Evolutionary conservation across 2,797 vertebrate genomes (phyloP).

Genomic region (Ctenosaura bakeri): DNA sequence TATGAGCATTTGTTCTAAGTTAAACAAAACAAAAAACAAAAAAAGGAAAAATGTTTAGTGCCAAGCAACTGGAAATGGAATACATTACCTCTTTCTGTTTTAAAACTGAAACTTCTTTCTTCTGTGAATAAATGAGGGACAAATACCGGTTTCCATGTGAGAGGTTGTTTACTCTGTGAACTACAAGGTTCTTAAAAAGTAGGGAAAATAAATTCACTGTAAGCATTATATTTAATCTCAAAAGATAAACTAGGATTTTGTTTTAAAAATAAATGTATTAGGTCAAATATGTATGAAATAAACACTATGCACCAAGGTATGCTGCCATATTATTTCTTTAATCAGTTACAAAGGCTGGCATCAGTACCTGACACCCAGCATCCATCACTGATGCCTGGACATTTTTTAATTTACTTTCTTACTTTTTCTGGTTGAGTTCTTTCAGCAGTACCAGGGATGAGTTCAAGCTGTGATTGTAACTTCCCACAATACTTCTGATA

Average conservation of each 20-base stretch:
- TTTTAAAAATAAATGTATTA: neutral
- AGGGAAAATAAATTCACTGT: slow-evolving; percentile 15
- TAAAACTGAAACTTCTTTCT: slow-evolving; percentile 59
- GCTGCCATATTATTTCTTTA: neutral
- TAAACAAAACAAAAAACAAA: slow-evolving; percentile 37
- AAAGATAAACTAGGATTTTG: neutral
- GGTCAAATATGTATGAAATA: neutral
- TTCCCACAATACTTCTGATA: neutral
- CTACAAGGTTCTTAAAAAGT: slow-evolving; percentile 53
- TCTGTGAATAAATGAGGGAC: slow-evolving; percentile 35
- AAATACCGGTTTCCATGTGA: slow-evolving; percentile 57
- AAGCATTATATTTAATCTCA: slow-evolving; percentile 22
- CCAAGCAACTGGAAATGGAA: slow-evolving; percentile 50
- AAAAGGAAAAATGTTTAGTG: slow-evolving; percentile 45
- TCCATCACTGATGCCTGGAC: neutral
- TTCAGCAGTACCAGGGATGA: neutral
- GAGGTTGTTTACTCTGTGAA: slow-evolving; percentile 60
- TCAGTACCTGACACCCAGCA: neutral
- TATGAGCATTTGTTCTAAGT: neutral
- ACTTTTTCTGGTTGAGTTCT: neutral
- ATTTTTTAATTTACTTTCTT: too few relatives aligned
- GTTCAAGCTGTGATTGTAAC: neutral
- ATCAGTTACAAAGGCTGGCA: neutral
- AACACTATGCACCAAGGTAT: neutral
- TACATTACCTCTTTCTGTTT: slow-evolving; percentile 74